Evolutionary conservation across 1,140 invertebrate species (phyloP).

Genomic region (Brachionus manjavacas): DNA sequence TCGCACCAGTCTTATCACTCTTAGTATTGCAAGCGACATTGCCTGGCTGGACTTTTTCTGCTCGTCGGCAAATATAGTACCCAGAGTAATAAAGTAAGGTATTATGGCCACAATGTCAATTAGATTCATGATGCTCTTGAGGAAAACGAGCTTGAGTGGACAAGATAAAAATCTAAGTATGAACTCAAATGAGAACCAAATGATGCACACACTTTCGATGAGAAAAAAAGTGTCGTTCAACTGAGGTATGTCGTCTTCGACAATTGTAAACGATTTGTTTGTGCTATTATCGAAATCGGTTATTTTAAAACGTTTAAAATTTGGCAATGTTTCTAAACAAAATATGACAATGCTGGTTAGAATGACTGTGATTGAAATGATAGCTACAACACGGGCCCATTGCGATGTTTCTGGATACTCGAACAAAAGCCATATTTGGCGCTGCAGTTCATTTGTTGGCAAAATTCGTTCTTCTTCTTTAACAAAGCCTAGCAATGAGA

Average conservation of each 20-base stretch:
- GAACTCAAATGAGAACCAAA: slow-evolving; percentile 57
- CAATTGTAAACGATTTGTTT: slow-evolving; percentile 32
- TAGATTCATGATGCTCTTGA: slow-evolving; percentile 87
- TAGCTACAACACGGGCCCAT: slow-evolving; percentile 50
- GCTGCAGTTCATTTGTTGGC: slow-evolving; percentile 46
- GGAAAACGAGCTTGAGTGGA: slow-evolving; percentile 57
- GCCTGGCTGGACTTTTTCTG: slow-evolving; percentile 84
- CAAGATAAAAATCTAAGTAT: slow-evolving; percentile 48
- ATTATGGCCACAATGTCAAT: slow-evolving; percentile 97
- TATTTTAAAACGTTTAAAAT: slow-evolving; percentile 45
- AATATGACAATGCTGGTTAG: slow-evolving; percentile 53
- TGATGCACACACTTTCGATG: slow-evolving; percentile 57
- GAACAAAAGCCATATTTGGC: slow-evolving; percentile 51
- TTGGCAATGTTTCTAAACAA: slow-evolving; percentile 57
- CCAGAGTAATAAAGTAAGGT: slow-evolving; percentile 97
- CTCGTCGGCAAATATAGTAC: slow-evolving; percentile 67
- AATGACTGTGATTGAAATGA: slow-evolving; percentile 53
- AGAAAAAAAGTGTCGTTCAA: slow-evolving; percentile 50
- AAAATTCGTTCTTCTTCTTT: slow-evolving; percentile 43
- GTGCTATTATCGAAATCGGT: slow-evolving; percentile 7
- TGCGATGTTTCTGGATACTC: slow-evolving; percentile 53
- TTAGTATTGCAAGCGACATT: slow-evolving; percentile 64
- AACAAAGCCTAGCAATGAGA: slow-evolving; percentile 20
- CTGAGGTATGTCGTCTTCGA: slow-evolving; percentile 43
- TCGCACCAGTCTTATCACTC: slow-evolving; percentile 52